Conservation (phyloP, 2,888 invertebrate species). For the Pseudoips prasinana region DNA sequence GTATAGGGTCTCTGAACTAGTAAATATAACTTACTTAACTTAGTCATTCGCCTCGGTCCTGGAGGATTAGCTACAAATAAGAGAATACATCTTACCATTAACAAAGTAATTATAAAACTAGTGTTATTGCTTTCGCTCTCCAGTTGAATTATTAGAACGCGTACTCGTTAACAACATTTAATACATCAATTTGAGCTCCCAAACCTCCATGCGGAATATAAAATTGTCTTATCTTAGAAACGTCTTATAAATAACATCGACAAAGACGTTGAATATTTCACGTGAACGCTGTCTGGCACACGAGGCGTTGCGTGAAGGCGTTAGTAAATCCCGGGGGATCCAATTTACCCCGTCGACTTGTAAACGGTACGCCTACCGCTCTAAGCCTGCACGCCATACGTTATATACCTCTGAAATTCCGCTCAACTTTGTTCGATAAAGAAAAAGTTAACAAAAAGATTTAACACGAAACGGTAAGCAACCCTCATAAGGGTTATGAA, state of each 20-base stretch:
- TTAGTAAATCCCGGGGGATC: conserved; percentile 67
- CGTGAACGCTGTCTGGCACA: conserved; percentile 45
- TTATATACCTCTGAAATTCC: conserved; percentile 54
- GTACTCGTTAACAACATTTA: conserved; percentile 10
- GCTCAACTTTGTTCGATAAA: conserved; percentile 53
- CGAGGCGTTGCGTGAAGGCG: conserved; percentile 54
- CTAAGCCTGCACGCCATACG: conserved; percentile 53
- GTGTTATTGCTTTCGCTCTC: too few relatives aligned
- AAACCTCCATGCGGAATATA: conserved; percentile 21
- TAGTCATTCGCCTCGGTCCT: too few relatives aligned
- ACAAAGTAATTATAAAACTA: too few relatives aligned
- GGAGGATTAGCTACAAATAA: too few relatives aligned
- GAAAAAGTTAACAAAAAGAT: conserved; percentile 44
- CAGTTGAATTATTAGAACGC: conserved; percentile 12
- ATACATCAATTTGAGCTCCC: conserved; percentile 13
- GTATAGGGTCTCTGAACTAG: too few relatives aligned
- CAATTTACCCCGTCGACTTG: conserved; percentile 67
- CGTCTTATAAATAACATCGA: conserved; percentile 44
- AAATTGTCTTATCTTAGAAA: conserved; percentile 32
- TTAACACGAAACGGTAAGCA: conserved; percentile 38
- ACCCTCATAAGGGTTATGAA: conserved; percentile 23
- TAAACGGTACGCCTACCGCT: conserved; percentile 54
- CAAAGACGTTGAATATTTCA: conserved; percentile 63
- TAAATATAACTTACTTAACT: too few relatives aligned
- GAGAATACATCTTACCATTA: too few relatives aligned